Conservation (phyloP, 2,888 invertebrate species). For the Eilema depressum region DNA sequence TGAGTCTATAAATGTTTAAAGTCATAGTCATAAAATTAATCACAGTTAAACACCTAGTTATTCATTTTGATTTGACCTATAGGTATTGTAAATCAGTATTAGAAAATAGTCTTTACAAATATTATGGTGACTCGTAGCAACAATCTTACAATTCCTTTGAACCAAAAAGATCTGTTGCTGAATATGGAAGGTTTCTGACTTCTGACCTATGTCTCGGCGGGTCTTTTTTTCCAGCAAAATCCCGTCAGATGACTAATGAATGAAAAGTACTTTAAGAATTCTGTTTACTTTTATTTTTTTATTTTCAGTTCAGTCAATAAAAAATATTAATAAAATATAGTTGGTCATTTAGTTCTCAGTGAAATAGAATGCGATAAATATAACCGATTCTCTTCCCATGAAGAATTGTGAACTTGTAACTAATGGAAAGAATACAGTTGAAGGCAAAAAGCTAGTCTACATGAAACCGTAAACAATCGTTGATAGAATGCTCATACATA, state of each 20-base stretch:
- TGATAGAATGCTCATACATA: background rate
- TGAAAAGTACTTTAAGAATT: background rate
- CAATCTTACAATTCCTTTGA: background rate
- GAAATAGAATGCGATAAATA: no score
- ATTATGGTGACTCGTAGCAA: background rate
- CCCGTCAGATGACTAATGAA: no score
- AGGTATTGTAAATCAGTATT: background rate
- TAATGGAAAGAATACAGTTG: no score
- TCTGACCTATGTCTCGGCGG: no score
- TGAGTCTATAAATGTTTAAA: constrained; percentile 15
- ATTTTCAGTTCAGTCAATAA: no score
- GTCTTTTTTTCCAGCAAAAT: background rate
- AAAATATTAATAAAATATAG: no score
- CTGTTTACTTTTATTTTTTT: background rate
- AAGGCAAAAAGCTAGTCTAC: background rate
- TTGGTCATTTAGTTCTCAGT: no score
- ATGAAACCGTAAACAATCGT: background rate
- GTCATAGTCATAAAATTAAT: constrained; percentile 8
- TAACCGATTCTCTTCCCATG: no score
- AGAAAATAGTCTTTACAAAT: constrained; percentile 1
- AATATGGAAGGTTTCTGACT: background rate
- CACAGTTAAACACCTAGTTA: constrained; percentile 18
- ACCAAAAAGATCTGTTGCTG: background rate
- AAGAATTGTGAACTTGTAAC: no score
- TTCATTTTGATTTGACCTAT: constrained; percentile 24